Conservation (phyloP, 2,797 vertebrate genomes). For the Neomorphus geoffroyi region DNA sequence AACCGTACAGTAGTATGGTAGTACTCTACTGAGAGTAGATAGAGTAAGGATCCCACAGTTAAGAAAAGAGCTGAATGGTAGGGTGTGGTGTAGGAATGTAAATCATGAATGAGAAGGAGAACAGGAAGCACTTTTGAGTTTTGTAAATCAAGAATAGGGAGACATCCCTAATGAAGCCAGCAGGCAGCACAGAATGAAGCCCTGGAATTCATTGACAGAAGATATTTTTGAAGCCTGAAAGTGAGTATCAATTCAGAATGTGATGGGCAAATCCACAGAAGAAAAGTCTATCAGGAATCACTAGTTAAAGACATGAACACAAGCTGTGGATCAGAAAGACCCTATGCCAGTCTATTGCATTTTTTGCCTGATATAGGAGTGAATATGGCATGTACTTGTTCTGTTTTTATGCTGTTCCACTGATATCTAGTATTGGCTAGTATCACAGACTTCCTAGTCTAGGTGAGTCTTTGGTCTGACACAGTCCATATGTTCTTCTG, state of each 20-base stretch:
- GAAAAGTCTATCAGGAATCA: not conserved
- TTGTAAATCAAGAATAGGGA: not conserved
- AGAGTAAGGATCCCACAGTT: not conserved
- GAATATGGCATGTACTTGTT: not conserved
- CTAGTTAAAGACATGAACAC: not conserved
- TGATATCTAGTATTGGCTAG: not conserved
- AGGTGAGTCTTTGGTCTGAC: not conserved
- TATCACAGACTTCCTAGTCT: not conserved
- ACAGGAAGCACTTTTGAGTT: not conserved
- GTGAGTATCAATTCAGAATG: not conserved
- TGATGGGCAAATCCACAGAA: not conserved
- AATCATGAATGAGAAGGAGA: not conserved
- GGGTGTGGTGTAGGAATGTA: not conserved
- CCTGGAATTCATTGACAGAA: not conserved
- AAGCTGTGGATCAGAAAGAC: not conserved
- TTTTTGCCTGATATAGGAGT: not conserved
- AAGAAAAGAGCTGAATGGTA: not conserved
- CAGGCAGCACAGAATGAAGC: not conserved
- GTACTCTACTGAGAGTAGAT: not conserved
- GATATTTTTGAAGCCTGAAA: not conserved
- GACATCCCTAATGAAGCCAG: not conserved
- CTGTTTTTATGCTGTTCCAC: not conserved
- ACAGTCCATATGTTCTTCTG: not conserved
- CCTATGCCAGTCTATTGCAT: not conserved
- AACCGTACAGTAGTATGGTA: too few relatives aligned